Base-by-base conservation (phyloP, 2,113 vertebrate species). In the Acinonyx jubatus region DNA sequence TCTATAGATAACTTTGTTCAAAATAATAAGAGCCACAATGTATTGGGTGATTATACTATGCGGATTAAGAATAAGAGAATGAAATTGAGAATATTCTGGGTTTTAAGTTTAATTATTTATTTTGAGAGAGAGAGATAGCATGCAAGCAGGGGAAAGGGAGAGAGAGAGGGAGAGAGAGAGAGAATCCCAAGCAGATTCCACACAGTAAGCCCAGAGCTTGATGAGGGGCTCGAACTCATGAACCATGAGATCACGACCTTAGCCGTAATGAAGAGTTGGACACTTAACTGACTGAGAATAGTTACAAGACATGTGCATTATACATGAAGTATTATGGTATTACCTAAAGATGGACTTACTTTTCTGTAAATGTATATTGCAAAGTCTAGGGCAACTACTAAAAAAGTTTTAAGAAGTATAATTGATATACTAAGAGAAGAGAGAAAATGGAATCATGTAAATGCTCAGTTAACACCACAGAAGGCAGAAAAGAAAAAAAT, bases 351-450 rank as follows among this genome's bases (percentile, higher is more conserved):
- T 52, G 41, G 29, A 55, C 31, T 52, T 74, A 65, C 31, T 57
- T 74, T 74, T 27, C 21, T 55, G 3, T 45, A 73, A 83, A 74
- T 55, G 2, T 89, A 52, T 66, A 74, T 45, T 83, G 79, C n/a
- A 76, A 90, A 83, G 29, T 90, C 41, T 89, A 82, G 21, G 13
- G n/a, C 14, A 84, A 66, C 15, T 3, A 76, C 41, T 78, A 18
- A 65, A 65, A 65, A 21, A 3, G 11, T 41, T 65, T 88, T 81
- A 45, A 52, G 71, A 95, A 79, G 3, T 91, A 48, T 38, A 76
- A 80, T 63, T 63, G 33, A 71, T 71, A 81, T 96, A n/a, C n/a
- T 86, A 92, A 81, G 63, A 86, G 81, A 91, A 86, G 19, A 79
- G 73, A 71, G 38, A 80, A 80, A 71, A 50, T 69, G 4, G 36